phyloP scores from a whole-genome alignment of 2,888 invertebrate species.

The Sphaerophoria rueppellii region DNA sequence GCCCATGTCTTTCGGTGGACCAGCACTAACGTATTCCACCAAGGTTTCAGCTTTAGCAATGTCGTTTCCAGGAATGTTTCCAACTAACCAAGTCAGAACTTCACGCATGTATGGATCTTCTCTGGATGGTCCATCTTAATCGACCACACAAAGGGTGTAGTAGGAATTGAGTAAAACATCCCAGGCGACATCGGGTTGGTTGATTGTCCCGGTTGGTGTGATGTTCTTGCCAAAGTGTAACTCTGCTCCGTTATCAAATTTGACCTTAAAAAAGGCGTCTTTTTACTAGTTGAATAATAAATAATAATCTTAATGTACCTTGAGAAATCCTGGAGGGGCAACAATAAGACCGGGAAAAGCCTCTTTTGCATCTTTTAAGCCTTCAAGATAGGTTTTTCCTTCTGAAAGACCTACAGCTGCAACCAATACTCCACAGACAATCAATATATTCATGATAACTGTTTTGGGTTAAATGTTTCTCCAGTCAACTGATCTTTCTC shows the following conservation, averaged over 20 bases:
- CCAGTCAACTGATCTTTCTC: not conserved
- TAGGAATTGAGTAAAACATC: not conserved
- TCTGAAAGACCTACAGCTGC: not conserved
- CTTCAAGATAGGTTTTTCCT: not conserved
- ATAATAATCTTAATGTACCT: not conserved
- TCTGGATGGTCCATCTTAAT: constrained; percentile 8
- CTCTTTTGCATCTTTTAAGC: not conserved
- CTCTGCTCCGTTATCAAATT: constrained; percentile 5
- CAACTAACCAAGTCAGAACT: not conserved
- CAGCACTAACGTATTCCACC: constrained; percentile 11
- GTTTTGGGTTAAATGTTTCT: not conserved
- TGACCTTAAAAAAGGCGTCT: not conserved
- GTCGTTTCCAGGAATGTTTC: constrained; percentile 83
- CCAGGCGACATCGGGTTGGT: constrained; percentile 22
- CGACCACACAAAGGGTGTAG: not conserved
- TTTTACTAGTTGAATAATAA: not conserved
- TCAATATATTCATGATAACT: not conserved
- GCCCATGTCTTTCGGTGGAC: not conserved
- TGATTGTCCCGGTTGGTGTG: constrained; percentile 4
- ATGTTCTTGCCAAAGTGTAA: constrained; percentile 16
- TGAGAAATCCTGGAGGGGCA: not conserved
- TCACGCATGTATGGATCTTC: not conserved
- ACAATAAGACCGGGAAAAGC: not conserved
- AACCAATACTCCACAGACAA: not conserved
- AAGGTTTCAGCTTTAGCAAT: not conserved